A percentile compares a stretch with the other conserved stretches of the same genome.
phyloP scores from a whole-genome alignment of 2,888 invertebrate genomes.

The Bugulina stolonifera region DNA sequence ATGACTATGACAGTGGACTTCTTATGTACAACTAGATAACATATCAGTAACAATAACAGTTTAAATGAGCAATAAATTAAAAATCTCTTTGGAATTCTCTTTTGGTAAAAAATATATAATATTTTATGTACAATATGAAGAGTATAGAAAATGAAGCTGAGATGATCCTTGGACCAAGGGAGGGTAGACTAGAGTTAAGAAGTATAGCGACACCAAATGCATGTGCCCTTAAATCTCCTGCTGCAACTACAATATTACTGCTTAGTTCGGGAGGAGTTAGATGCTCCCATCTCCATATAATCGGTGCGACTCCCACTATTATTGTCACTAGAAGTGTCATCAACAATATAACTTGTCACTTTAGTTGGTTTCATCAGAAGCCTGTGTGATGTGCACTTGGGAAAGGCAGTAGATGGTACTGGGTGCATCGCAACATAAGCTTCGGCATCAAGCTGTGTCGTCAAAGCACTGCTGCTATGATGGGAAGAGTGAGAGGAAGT shows the following conservation, averaged over 20 bases:
- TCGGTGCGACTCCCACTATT: not conserved
- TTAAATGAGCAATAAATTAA: constrained; percentile 20
- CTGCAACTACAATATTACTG: no score
- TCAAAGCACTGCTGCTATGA: not conserved
- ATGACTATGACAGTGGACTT: no score
- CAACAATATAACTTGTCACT: constrained; percentile 4
- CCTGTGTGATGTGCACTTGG: not conserved
- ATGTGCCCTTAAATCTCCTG: no score
- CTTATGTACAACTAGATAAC: no score
- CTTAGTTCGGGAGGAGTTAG: not conserved
- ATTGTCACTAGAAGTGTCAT: not conserved
- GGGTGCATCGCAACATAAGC: not conserved
- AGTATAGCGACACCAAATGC: no score
- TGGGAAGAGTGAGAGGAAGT: constrained; percentile 20
- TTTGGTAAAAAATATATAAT: constrained; percentile 22
- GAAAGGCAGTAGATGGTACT: not conserved
- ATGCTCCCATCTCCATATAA: constrained; percentile 9
- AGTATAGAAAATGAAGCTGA: not conserved
- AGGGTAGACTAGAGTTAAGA: not conserved
- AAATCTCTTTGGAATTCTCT: constrained; percentile 24
- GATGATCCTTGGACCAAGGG: not conserved
- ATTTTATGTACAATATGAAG: not conserved
- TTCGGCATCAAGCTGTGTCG: not conserved
- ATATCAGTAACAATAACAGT: constrained; percentile 5
- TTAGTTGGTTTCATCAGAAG: not conserved